These are phyloP conservation scores for Parnassius orleans DNA, from an alignment of 2,888 invertebrate species.

Conservation along the genomic window DNA sequence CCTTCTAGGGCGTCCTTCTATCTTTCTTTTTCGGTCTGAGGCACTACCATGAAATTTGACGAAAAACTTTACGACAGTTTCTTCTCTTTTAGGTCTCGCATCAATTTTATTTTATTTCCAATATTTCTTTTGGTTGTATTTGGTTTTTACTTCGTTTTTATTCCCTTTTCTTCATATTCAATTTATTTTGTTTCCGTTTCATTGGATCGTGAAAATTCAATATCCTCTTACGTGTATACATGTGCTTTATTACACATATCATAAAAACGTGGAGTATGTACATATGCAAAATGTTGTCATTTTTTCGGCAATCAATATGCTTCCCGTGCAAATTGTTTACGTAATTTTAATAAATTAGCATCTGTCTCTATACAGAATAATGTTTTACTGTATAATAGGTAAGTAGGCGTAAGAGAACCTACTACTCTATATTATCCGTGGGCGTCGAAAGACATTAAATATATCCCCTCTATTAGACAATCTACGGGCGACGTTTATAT, in stretches of 20 bases:
- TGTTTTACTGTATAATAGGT: too few relatives aligned
- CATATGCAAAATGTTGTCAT: conserved; percentile 3
- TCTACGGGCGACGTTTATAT: too few relatives aligned
- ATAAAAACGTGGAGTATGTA: conserved; percentile 16
- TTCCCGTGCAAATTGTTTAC: background rate
- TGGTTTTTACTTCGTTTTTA: conserved; percentile 25
- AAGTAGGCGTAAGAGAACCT: too few relatives aligned
- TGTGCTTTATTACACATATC: conserved; percentile 23
- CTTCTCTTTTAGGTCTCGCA: conserved; percentile 8
- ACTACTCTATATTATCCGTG: too few relatives aligned
- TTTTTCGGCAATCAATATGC: background rate
- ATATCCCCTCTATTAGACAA: too few relatives aligned
- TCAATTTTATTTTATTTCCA: conserved; percentile 22
- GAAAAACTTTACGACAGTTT: conserved; percentile 22
- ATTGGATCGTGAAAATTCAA: conserved; percentile 27
- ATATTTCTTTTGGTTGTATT: conserved; percentile 22
- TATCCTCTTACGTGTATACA: conserved; percentile 23
- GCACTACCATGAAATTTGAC: conserved; percentile 3
- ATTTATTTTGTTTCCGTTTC: conserved; percentile 26
- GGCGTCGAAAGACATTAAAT: too few relatives aligned
- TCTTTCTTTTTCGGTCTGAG: background rate
- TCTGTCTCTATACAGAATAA: too few relatives aligned
- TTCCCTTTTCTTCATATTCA: conserved; percentile 27
- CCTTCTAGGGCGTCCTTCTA: too few relatives aligned
- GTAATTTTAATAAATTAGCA: too few relatives aligned